Evolutionary conservation across 2,797 vertebrate genomes (phyloP).

Genomic region (Takifugu rubripes): DNA sequence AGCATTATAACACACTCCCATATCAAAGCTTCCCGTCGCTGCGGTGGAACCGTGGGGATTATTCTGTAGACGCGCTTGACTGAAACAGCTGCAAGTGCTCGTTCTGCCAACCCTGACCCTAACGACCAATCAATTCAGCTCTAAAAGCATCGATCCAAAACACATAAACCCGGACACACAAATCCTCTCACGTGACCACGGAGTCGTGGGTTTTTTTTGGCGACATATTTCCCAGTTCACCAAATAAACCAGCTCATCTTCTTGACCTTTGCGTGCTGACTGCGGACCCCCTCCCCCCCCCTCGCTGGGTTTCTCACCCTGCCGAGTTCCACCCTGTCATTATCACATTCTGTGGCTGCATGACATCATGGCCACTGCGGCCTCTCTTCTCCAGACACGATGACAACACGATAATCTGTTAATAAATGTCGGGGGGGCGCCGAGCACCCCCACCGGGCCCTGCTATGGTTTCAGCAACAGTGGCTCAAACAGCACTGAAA

Average conservation of each 20-base stretch:
- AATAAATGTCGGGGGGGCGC: slow-evolving; percentile 24
- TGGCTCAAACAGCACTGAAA: background rate
- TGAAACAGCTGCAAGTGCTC: background rate
- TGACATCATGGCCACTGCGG: slow-evolving; percentile 37
- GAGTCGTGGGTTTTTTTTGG: background rate
- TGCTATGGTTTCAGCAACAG: background rate
- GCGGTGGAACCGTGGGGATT: background rate
- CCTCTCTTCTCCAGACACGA: slow-evolving; percentile 31
- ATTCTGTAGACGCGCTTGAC: background rate
- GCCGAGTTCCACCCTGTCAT: slow-evolving; percentile 35
- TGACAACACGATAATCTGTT: slow-evolving; percentile 41
- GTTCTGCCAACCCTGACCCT: background rate
- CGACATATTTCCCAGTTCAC: slow-evolving; percentile 17
- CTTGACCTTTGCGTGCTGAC: slow-evolving; percentile 23
- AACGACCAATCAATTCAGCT: background rate
- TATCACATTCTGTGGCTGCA: slow-evolving; percentile 50
- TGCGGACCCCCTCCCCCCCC: too few species aligned
- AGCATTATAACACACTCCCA: too few species aligned
- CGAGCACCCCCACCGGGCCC: slow-evolving; percentile 10
- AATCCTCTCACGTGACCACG: background rate
- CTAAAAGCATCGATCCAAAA: background rate
- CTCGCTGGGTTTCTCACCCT: slow-evolving; percentile 33
- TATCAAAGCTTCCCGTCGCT: too few species aligned
- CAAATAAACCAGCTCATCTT: slow-evolving; percentile 26
- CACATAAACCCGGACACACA: background rate